These are phyloP conservation scores for Galago senegalensis DNA, from an alignment of 2,797 vertebrate genomes.

Conservation along the genomic window DNA sequence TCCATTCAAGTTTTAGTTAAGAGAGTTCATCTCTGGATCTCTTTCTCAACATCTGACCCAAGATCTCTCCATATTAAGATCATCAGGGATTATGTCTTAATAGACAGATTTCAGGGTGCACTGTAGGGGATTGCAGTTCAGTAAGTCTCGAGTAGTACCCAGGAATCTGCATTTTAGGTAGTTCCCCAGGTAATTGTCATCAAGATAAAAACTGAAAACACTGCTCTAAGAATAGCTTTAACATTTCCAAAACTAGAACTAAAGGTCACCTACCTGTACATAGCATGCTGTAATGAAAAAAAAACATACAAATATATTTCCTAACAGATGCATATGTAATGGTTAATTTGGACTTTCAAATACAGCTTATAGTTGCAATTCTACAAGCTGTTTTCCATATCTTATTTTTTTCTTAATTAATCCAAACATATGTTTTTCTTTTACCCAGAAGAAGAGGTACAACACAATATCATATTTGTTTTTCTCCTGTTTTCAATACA, in stretches of 20 bases:
- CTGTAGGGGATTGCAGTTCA: neutral
- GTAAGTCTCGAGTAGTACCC: neutral
- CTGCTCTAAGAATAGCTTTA: neutral
- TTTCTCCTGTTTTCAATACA: conserved; percentile 8
- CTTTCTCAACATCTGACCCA: conserved; percentile 1
- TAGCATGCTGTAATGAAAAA: neutral
- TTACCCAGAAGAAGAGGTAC: neutral
- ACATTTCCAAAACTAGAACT: neutral
- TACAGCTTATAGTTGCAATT: neutral
- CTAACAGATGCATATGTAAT: neutral
- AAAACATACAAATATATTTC: neutral
- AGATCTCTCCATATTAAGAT: neutral
- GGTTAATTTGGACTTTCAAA: neutral
- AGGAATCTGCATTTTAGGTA: conserved; percentile 42
- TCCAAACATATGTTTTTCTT: conserved; percentile 15
- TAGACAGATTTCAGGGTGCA: neutral
- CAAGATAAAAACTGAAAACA: conserved; percentile 32
- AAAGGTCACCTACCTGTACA: neutral
- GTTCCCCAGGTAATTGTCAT: neutral
- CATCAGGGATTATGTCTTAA: neutral
- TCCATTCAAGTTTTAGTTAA: neutral
- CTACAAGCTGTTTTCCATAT: neutral
- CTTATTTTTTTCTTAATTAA: neutral
- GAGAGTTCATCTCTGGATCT: neutral
- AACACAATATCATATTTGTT: neutral